A percentile compares a stretch with the other conserved stretches of the same genome.
Conservation (phyloP, 2,113 vertebrate genomes). For the Gallinago media region DNA sequence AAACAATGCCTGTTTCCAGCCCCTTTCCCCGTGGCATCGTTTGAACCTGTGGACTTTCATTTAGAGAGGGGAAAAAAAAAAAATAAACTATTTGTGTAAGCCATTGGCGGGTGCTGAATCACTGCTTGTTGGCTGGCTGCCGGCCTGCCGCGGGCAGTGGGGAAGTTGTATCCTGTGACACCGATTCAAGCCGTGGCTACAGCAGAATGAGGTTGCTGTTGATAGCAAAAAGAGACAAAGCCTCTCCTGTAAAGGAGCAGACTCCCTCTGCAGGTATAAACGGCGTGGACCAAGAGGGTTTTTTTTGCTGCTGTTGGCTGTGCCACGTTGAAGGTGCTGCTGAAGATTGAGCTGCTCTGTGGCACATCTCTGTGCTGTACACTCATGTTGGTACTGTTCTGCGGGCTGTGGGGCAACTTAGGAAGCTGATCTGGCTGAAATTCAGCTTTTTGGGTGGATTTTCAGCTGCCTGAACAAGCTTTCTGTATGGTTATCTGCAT, state of each 20-base stretch:
- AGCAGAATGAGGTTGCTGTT: not conserved
- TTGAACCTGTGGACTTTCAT: not conserved
- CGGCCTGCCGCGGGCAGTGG: accelerated
- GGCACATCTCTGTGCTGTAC: accelerated
- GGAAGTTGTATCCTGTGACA: conserved; percentile 16
- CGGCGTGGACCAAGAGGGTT: not conserved
- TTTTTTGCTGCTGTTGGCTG: not conserved
- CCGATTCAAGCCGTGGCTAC: conserved; percentile 3
- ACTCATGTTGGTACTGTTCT: accelerated
- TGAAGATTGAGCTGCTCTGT: not conserved
- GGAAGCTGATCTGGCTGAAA: not conserved
- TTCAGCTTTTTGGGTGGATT: not conserved
- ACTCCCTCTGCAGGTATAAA: not conserved
- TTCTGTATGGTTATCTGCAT: not conserved
- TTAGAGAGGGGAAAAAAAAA: not conserved
- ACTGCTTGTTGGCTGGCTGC: not conserved
- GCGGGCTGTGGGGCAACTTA: not conserved
- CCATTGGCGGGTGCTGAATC: conserved; percentile 34
- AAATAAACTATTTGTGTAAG: not conserved
- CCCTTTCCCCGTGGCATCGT: not conserved
- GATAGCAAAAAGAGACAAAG: not conserved
- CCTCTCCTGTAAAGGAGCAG: not conserved
- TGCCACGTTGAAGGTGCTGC: accelerated
- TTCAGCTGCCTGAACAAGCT: not conserved
- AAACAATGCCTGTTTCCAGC: not conserved